Conservation (phyloP, 1,140 invertebrate species). For the Oryctes rhinoceros region DNA sequence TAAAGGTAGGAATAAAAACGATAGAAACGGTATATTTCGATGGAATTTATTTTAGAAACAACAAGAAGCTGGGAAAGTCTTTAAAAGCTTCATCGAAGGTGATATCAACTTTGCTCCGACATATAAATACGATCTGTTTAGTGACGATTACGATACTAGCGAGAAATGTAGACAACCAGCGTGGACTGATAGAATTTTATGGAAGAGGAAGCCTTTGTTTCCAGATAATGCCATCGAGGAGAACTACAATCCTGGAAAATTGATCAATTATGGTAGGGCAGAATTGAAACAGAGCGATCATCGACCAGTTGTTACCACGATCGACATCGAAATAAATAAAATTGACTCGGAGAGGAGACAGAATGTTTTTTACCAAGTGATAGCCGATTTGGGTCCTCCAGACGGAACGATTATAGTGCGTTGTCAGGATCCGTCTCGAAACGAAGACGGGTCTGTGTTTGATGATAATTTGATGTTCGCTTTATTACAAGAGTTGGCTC, state of each 20-base stretch:
- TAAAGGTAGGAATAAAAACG: slow-evolving; percentile 66
- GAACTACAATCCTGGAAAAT: slow-evolving; percentile 73
- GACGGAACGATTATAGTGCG: slow-evolving; percentile 93
- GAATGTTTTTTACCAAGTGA: slow-evolving; percentile 83
- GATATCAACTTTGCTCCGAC: slow-evolving; percentile 93
- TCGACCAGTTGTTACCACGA: slow-evolving; percentile 88
- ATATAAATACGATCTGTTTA: slow-evolving; percentile 99
- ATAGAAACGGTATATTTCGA: background rate
- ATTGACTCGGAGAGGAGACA: slow-evolving; percentile 78
- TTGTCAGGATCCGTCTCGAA: slow-evolving; percentile 58
- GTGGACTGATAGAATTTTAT: slow-evolving; percentile 97
- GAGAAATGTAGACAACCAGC: slow-evolving; percentile 97
- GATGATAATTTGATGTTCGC: slow-evolving; percentile 78
- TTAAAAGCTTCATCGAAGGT: slow-evolving; percentile 94
- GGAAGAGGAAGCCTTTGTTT: slow-evolving; percentile 80
- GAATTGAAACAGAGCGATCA: slow-evolving; percentile 99
- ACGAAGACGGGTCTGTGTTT: slow-evolving; percentile 63
- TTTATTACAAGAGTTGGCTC: slow-evolving; percentile 76
- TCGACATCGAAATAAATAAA: slow-evolving; percentile 86
- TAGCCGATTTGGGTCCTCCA: slow-evolving; percentile 88
- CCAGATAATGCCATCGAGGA: slow-evolving; percentile 63
- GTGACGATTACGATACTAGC: slow-evolving; percentile 99
- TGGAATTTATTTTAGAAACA: slow-evolving; percentile 64
- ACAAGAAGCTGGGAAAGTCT: slow-evolving; percentile 81
- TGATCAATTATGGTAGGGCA: slow-evolving; percentile 89